Percentiles rank a stretch among this genome's conserved stretches.
phyloP scores from a whole-genome alignment of 2,797 vertebrate species.

The Gouania willdenowi region DNA sequence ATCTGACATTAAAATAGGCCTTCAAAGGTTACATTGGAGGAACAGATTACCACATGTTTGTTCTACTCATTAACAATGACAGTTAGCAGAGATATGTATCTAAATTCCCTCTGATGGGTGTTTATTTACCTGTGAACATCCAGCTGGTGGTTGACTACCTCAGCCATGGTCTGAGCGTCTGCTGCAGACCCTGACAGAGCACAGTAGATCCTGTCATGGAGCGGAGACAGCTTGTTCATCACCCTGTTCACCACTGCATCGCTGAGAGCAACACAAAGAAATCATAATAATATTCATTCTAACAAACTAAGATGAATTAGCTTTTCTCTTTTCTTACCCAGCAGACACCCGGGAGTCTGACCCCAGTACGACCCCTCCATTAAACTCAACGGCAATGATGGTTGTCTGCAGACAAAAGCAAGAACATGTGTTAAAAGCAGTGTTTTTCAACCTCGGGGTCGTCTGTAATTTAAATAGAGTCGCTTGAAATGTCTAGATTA shows the following conservation, averaged over 20 bases:
- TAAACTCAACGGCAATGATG: conserved; percentile 81
- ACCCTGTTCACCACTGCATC: conserved; percentile 79
- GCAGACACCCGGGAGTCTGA: conserved; percentile 89
- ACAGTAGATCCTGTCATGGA: conserved; percentile 82
- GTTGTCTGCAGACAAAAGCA: conserved; percentile 73
- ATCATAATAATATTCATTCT: too few relatives aligned
- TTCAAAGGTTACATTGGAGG: too few relatives aligned
- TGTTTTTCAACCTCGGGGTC: too few relatives aligned
- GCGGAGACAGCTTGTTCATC: conserved; percentile 83
- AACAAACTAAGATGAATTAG: too few relatives aligned
- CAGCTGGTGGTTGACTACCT: conserved; percentile 83
- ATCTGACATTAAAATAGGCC: too few relatives aligned
- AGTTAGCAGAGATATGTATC: too few relatives aligned
- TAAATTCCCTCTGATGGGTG: too few relatives aligned
- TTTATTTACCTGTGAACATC: conserved; percentile 78
- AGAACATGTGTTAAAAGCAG: too few relatives aligned
- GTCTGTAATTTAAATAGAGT: too few relatives aligned
- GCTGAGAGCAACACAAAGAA: conserved; percentile 52
- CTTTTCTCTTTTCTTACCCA: conserved; percentile 66
- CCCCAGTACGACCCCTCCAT: conserved; percentile 83
- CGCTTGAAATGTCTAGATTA: too few relatives aligned
- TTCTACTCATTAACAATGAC: too few relatives aligned
- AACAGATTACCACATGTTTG: too few relatives aligned
- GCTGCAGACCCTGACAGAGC: conserved; percentile 88
- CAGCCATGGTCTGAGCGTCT: conserved; percentile 84